Base-by-base conservation (phyloP, 1,140 invertebrate genomes). In the Drosophila lacteicornis region DNA sequence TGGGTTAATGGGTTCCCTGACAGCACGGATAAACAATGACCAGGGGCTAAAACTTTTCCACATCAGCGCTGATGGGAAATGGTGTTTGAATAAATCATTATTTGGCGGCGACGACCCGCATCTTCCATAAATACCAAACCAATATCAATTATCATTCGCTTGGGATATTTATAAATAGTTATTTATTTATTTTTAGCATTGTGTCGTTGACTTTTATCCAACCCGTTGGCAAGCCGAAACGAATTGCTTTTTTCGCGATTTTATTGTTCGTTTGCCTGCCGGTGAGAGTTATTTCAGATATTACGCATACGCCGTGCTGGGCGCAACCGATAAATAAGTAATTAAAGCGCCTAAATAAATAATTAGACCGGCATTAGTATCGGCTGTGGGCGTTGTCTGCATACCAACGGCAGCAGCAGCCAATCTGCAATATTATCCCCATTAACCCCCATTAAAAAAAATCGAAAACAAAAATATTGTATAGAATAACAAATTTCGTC, bases 341-440 rank as follows among this genome's bases (percentile, higher is more conserved):
- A 88, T 84, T 90, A 90, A 75, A 79, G 67, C 76, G 80, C 69
- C 80, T 73, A 87, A 83, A 87, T 70, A 87, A 87, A 87, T 88
- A 88, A 87, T 83, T 83, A 78, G 71, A 22, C 60, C 47, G 60
- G 46, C 70, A 79, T 80, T 60, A 73, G 46, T 71, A 38, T 42
- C 45, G 53, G 45, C 13, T 51, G 67, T 73, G 70, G 70, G 67
- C 70, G 70, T 60, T 73, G 38, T 60, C 75, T 69, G 75, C 66
- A 56, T 61, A 50, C 74, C 65, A 43, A 50, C 17, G 27, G 22
- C 42, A 67, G 40, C 27, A 65, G 49, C 71, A 63, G 58, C 66
- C 53, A 38, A 63, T 75, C 70, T 75, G 58, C 58, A 73, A 73
- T 60, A 73, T 73, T 60, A 73, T 73, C 38, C 70, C 53, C 68